Conservation (phyloP, 2,113 vertebrate genomes). For the Pristiophorus japonicus region DNA sequence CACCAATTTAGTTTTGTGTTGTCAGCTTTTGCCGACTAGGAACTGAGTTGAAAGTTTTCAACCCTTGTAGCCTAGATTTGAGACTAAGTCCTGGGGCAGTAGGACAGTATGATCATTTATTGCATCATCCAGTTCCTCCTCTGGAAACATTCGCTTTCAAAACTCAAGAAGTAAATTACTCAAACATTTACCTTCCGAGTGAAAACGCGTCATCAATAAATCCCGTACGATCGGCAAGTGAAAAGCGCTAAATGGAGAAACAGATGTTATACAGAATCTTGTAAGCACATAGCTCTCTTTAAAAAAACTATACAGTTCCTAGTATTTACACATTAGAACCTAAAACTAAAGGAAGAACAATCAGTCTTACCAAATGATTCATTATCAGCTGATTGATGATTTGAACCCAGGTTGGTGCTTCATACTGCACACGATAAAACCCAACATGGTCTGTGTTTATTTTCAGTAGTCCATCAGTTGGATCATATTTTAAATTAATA, state of each 20-base stretch:
- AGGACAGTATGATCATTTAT: background rate
- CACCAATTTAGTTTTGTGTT: background rate
- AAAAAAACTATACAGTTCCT: background rate
- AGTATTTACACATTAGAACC: background rate
- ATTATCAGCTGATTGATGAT: slow-evolving; percentile 54
- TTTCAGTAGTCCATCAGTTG: slow-evolving; percentile 54
- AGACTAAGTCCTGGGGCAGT: background rate
- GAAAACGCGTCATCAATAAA: slow-evolving; percentile 70
- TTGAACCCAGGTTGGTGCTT: slow-evolving; percentile 54
- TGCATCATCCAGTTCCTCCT: background rate
- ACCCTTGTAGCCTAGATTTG: background rate
- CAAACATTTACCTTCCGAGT: slow-evolving; percentile 69
- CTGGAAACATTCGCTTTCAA: background rate
- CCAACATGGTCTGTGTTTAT: slow-evolving; percentile 81
- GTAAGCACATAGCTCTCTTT: background rate
- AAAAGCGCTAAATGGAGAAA: slow-evolving; percentile 53
- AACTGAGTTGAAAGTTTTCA: background rate
- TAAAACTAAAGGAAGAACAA: background rate
- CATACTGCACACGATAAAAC: slow-evolving; percentile 85
- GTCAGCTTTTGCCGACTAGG: background rate
- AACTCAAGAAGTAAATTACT: background rate
- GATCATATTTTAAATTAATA: slow-evolving; percentile 46
- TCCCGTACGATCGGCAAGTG: slow-evolving; percentile 61
- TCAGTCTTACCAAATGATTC: slow-evolving; percentile 53
- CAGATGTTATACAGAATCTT: background rate